Evolutionary conservation across 1,140 invertebrate species (phyloP).

Genomic region (Teleogryllus occipitalis): DNA sequence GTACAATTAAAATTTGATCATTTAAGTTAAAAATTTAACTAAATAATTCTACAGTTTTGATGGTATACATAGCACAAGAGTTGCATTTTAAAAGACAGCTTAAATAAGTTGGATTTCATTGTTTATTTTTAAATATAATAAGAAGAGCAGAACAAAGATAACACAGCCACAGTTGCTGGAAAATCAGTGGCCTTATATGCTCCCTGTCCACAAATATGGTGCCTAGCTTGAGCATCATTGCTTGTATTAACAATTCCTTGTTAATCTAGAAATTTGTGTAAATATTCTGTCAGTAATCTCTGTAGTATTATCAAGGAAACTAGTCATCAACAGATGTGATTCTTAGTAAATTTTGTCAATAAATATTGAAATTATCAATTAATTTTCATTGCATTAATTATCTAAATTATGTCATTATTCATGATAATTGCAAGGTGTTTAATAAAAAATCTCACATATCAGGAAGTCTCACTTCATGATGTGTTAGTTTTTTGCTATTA

Average conservation of each 20-base stretch:
- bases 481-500: not conserved
- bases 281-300: not conserved
- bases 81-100: too few relatives aligned
- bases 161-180: not conserved
- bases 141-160: not conserved
- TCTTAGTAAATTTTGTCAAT: not conserved
- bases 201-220: not conserved
- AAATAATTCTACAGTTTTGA: too few relatives aligned
- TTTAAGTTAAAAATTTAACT: too few relatives aligned
- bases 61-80: too few relatives aligned
- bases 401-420: not conserved
- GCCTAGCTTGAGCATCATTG: not conserved
- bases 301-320: not conserved
- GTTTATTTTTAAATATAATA: too few relatives aligned
- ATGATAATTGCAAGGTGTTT: not conserved
- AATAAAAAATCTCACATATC: not conserved
- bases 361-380: not conserved
- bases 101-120: too few relatives aligned
- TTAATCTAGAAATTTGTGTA: not conserved
- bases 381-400: not conserved
- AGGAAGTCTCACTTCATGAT: not conserved
- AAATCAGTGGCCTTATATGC: not conserved
- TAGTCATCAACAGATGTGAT: not conserved
- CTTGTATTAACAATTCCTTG: too few relatives aligned
- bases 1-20: too few relatives aligned